Percentiles rank a stretch among this genome's conserved stretches.
Evolutionary conservation across 2,888 invertebrate species (phyloP).

Genomic region (Deilephila elpenor): DNA sequence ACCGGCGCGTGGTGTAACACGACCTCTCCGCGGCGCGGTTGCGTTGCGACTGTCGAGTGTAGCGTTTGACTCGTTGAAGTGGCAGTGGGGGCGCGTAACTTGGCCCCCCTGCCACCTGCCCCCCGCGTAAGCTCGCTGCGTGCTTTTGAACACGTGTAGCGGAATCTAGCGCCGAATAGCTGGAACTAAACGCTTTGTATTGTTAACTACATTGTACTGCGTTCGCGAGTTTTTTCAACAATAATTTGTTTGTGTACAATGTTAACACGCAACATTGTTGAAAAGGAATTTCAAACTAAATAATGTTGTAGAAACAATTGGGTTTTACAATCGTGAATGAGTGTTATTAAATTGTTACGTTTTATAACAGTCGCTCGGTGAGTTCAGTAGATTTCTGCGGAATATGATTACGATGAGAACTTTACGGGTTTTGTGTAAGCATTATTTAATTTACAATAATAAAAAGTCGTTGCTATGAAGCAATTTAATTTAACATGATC

Average conservation of each 20-base stretch:
- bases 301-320: slow-evolving; percentile 28
- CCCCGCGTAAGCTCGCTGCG: slow-evolving; percentile 61
- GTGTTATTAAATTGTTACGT: slow-evolving; percentile 14
- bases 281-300: slow-evolving; percentile 22
- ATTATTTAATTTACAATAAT: neutral
- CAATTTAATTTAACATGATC: neutral
- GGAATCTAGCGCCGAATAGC: slow-evolving; percentile 63
- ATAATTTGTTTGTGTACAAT: slow-evolving; percentile 20
- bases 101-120: slow-evolving; percentile 60
- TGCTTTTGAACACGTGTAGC: slow-evolving; percentile 51
- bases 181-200: neutral
- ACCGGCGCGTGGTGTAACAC: slow-evolving; percentile 65
- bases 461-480: neutral
- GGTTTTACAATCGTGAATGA: slow-evolving; percentile 24
- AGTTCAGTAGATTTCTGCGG: neutral
- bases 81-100: slow-evolving; percentile 77
- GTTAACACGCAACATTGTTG: slow-evolving; percentile 22
- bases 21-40: slow-evolving; percentile 71
- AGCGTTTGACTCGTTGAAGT: slow-evolving; percentile 74
- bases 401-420: neutral
- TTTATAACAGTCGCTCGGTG: slow-evolving; percentile 19
- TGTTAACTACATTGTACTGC: slow-evolving; percentile 2
- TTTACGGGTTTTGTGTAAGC: neutral
- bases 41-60: slow-evolving; percentile 77
- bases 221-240: slow-evolving; percentile 21